Evolutionary conservation across 2,113 vertebrate species (phyloP), one percentile per base, ranked within the genome.

Genomic region (Mirounga angustirostris): DNA sequence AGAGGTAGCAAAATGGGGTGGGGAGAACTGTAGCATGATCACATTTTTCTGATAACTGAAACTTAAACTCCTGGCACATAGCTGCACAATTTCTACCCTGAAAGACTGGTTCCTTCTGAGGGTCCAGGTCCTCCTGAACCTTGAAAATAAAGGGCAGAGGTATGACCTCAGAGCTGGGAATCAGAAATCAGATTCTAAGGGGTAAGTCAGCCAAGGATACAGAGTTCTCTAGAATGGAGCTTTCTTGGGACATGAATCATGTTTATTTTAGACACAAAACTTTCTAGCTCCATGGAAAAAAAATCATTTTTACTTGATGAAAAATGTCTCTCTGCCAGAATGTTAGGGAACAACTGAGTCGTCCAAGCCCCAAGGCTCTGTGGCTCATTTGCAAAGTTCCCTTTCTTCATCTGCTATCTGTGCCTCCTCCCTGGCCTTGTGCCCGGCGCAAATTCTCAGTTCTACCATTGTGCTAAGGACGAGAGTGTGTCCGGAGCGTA

Each of bases 231-330:
- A 82, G 78, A 89, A 84, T 5, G 2, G 9, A 86, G 59, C 40
- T 89, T 92, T 94, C 83, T 90, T 91, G 54, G 86, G 33, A 82
- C 36, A 78, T 65, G 81, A 96, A 82, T 96, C 71, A 82, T 91
- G 59, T 84, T 94, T 94, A 95, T 95, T 89, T 97, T 92, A 89
- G 80, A 97, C 50, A 73, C 16, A 94, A 95, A 96, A 82, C 54
- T 89, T 94, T 81, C 74, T 80, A 95, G 28, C 46, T 89, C 56
- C 43, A 63, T 43, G 33, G 52, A 58, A 85, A 65, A 87, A 85
- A 93, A 78, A 36, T 73, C 9, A 16, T 52, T 92, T 56, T 73
- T 86, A 54, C 76, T 82, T 93, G 90, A 61, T 74, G 73, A 97
- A 87, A 87, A 87, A 56, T 61, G 24, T 46, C 14, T 40, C 12